phyloP scores from a whole-genome alignment of 2,113 vertebrate species.

The Pachypanchax playfairii region DNA sequence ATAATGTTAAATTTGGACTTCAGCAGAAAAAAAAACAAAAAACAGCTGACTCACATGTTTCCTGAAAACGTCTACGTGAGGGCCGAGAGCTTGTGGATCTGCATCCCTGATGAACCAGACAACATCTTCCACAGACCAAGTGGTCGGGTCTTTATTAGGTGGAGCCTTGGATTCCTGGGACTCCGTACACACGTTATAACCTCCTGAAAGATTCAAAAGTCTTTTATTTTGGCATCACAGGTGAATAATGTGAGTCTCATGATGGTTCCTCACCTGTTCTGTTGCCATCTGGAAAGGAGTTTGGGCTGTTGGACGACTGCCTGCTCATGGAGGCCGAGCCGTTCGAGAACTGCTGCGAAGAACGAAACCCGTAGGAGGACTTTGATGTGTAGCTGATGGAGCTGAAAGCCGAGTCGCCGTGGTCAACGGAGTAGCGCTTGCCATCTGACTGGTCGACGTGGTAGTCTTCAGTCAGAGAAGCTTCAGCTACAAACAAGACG shows the following conservation, averaged over 20 bases:
- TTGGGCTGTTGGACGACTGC: conserved; percentile 80
- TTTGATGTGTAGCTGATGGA: conserved; percentile 79
- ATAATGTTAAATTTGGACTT: background rate
- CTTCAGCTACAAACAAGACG: conserved; percentile 73
- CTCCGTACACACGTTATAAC: conserved; percentile 82
- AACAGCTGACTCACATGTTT: conserved; percentile 84
- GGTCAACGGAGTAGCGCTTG: conserved; percentile 81
- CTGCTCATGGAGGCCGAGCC: conserved; percentile 72
- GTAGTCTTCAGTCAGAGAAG: conserved; percentile 82
- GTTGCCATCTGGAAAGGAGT: conserved; percentile 82
- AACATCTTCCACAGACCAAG: conserved; percentile 91
- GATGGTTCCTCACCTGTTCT: conserved; percentile 82
- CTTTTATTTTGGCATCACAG: background rate
- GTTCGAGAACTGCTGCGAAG: conserved; percentile 74
- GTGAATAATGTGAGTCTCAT: background rate
- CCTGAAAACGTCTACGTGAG: conserved; percentile 90
- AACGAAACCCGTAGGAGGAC: conserved; percentile 75
- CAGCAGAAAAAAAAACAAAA: background rate
- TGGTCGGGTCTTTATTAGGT: conserved; percentile 86
- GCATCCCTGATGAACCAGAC: conserved; percentile 92
- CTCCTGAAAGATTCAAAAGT: conserved; percentile 55
- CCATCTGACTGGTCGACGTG: conserved; percentile 73
- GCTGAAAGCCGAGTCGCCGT: conserved; percentile 78
- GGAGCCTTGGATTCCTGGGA: conserved; percentile 77
- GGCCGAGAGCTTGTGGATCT: conserved; percentile 91